phyloP scores from a whole-genome alignment of 2,888 invertebrate genomes.

The Drosophila hamatofila region DNA sequence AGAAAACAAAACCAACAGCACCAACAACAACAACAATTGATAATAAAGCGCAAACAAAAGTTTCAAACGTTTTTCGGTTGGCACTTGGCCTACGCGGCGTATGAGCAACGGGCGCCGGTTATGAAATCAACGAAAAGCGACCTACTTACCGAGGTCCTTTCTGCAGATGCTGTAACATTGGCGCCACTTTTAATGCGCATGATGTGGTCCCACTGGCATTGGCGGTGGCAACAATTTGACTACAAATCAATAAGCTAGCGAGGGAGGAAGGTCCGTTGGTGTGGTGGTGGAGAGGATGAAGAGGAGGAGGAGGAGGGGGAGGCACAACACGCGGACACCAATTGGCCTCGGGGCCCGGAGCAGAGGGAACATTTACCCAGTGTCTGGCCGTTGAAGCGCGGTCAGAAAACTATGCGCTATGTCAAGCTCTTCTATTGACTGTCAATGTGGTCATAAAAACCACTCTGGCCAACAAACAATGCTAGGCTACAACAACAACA shows the following conservation, averaged over 20 bases:
- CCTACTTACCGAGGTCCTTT: constrained; percentile 53
- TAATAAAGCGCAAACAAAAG: constrained; percentile 55
- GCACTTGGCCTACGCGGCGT: constrained; percentile 60
- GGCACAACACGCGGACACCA: neutral
- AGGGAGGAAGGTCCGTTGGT: too few relatives aligned
- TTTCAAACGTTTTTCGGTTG: constrained; percentile 56
- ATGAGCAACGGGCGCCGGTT: constrained; percentile 49
- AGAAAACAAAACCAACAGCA: constrained; percentile 16
- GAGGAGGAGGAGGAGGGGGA: neutral
- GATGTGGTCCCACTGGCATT: constrained; percentile 29
- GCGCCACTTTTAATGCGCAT: constrained; percentile 72
- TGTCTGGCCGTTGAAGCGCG: constrained; percentile 21
- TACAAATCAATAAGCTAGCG: constrained; percentile 70
- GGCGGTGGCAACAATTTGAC: constrained; percentile 71
- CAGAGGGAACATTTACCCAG: neutral
- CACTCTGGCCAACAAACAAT: constrained; percentile 68
- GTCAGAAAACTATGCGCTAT: constrained; percentile 57
- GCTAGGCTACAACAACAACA: constrained; percentile 28
- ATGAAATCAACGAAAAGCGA: constrained; percentile 65
- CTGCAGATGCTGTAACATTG: constrained; percentile 59
- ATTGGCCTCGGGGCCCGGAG: neutral
- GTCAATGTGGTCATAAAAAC: constrained; percentile 72
- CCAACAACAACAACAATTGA: constrained; percentile 18
- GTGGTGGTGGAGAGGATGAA: neutral
- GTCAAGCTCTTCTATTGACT: constrained; percentile 57